These are phyloP conservation scores for Noctua janthe DNA, from an alignment of 2,888 invertebrate species.

Conservation along the genomic window DNA sequence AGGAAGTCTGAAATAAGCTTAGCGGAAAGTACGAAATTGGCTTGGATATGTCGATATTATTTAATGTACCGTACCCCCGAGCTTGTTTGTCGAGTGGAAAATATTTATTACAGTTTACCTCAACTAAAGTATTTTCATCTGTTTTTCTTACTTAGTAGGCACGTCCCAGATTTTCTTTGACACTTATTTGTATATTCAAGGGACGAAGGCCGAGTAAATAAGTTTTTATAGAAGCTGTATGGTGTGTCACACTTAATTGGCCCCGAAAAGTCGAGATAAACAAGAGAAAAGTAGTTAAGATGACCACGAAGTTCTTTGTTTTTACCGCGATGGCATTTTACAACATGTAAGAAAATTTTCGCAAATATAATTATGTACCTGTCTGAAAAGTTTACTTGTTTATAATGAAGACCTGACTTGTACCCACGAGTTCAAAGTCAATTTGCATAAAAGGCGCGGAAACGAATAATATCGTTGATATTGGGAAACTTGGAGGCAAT, in stretches of 20 bases:
- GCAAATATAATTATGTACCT: slow-evolving; percentile 57
- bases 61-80: slow-evolving; percentile 84
- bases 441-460: slow-evolving; percentile 78
- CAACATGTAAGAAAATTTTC: slow-evolving; percentile 25
- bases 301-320: not conserved
- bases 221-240: slow-evolving; percentile 9
- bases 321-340: slow-evolving; percentile 9
- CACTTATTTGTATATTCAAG: slow-evolving; percentile 48
- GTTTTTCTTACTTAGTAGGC: slow-evolving; percentile 65
- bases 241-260: slow-evolving; percentile 20
- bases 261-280: slow-evolving; percentile 7
- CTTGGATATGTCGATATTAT: slow-evolving; percentile 88
- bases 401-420: slow-evolving; percentile 73
- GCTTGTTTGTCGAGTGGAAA: slow-evolving; percentile 86
- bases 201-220: slow-evolving; percentile 9
- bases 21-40: slow-evolving; percentile 86
- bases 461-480: slow-evolving; percentile 83
- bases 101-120: slow-evolving; percentile 84
- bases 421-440: slow-evolving; percentile 69
- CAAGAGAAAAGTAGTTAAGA: not conserved
- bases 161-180: slow-evolving; percentile 50
- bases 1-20: slow-evolving; percentile 86
- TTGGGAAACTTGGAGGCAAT: slow-evolving; percentile 83
- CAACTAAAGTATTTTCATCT: slow-evolving; percentile 75
- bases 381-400: slow-evolving; percentile 71